phyloP scores from a whole-genome alignment of 2,113 vertebrate genomes.

The Salvator merianae region DNA sequence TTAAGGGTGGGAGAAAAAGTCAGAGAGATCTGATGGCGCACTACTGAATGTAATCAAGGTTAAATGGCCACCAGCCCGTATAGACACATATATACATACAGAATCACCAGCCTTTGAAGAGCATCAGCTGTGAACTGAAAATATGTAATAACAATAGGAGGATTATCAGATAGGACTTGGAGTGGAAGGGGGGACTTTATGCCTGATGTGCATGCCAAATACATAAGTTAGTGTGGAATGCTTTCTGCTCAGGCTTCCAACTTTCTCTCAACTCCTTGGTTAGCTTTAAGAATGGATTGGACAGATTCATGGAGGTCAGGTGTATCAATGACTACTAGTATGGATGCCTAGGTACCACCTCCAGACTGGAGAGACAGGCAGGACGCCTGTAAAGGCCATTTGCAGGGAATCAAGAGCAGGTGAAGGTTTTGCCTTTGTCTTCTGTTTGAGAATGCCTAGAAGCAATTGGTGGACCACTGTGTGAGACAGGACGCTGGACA shows the following conservation, averaged over 20 bases:
- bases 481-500: too few relatives aligned
- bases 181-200: background rate
- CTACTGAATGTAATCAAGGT: conserved; percentile 6
- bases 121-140: background rate
- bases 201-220: background rate
- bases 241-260: background rate
- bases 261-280: background rate
- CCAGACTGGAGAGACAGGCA: too few relatives aligned
- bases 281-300: too few relatives aligned
- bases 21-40: background rate
- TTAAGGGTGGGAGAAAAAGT: background rate
- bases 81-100: background rate
- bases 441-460: too few relatives aligned
- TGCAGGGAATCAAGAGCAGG: too few relatives aligned
- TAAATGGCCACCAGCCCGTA: background rate
- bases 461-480: too few relatives aligned
- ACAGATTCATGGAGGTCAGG: too few relatives aligned
- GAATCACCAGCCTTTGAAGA: background rate
- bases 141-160: background rate
- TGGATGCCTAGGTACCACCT: too few relatives aligned
- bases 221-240: background rate
- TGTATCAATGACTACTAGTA: too few relatives aligned
- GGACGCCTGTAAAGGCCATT: too few relatives aligned
- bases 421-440: too few relatives aligned
- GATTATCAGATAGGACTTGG: background rate